Evolutionary conservation across 1,140 invertebrate genomes (phyloP), one percentile per base, ranked within the genome.

Genomic region (Steinernema feltiae): DNA sequence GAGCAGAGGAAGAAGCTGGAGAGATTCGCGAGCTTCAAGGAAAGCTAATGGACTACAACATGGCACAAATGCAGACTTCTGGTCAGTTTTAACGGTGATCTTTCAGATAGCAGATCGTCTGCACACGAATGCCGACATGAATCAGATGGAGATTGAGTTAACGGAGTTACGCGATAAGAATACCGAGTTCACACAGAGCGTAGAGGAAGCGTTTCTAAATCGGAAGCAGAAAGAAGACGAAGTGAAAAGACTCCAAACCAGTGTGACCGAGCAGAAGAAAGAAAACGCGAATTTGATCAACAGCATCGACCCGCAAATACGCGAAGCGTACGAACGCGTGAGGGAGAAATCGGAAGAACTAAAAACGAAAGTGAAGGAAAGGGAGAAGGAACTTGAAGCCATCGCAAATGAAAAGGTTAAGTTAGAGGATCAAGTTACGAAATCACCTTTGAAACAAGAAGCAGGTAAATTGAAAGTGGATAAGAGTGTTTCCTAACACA

Each of bases 81-180:
- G 7, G 53, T 63, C 7, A 7, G 24, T 63, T 3, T 63, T 3
- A 63, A n/a, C 7, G 7, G 41, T 12, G 41, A 46, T 46, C 7
- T 46, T 27, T 15, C 24, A 63, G 53, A 63, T 63, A 15, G 53
- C 53, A 15, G 53, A 63, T 27, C 53, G 53, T 21, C 53, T 63
- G 2, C 53, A 63, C 53, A 63, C 53, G 24, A 63, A 63, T 27
- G 12, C 53, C 2, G 53, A 63, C 53, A 63, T 63, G 53, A 63
- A 63, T 21, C 53, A 63, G 53, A 63, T 63, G 53, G 53, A 63
- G 24, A 63, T 63, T 21, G 53, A 63, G 53, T 63, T 63, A 21
- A 63, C 7, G 2, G 53, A 63, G 53, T 27, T 63, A 21, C 53
- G 53, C 15, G 53, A 63, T 7, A 63, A 63, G 24, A 63, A 63